Conservation (phyloP, 1,140 invertebrate genomes). For the Galleria mellonella region DNA sequence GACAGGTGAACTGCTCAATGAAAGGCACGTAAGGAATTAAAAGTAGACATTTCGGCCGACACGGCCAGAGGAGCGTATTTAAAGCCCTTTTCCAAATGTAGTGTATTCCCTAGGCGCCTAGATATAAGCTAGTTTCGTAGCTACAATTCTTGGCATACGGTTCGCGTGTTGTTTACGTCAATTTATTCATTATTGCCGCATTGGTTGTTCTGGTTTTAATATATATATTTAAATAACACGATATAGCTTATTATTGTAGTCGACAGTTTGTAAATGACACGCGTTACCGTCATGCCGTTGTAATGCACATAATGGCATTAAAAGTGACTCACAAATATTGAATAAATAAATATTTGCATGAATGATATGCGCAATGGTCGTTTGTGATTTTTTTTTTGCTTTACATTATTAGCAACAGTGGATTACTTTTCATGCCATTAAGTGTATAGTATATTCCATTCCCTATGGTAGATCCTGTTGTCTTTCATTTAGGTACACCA, state of each 20-base stretch:
- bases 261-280: slow-evolving; percentile 12
- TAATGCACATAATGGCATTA: slow-evolving; percentile 9
- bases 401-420: neutral
- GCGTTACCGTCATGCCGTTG: slow-evolving; percentile 7
- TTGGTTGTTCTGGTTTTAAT: too few relatives aligned
- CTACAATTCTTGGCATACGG: slow-evolving; percentile 16
- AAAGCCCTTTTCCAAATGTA: slow-evolving; percentile 31
- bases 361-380: neutral
- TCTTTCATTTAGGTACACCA: slow-evolving; percentile 46
- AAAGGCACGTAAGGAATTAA: slow-evolving; percentile 68
- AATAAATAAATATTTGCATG: neutral
- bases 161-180: slow-evolving; percentile 12
- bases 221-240: too few relatives aligned
- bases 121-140: slow-evolving; percentile 40
- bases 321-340: neutral
- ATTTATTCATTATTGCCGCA: too few relatives aligned
- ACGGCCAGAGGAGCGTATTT: slow-evolving; percentile 20
- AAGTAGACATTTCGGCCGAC: slow-evolving; percentile 35
- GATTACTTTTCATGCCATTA: slow-evolving; percentile 11
- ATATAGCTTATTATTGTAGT: too few relatives aligned
- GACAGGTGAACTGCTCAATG: slow-evolving; percentile 46
- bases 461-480: slow-evolving; percentile 54
- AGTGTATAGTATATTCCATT: slow-evolving; percentile 50
- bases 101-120: slow-evolving; percentile 36
- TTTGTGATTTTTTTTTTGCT: neutral